Conservation (phyloP, 2,113 vertebrate species). For the Oreochromis aureus region DNA sequence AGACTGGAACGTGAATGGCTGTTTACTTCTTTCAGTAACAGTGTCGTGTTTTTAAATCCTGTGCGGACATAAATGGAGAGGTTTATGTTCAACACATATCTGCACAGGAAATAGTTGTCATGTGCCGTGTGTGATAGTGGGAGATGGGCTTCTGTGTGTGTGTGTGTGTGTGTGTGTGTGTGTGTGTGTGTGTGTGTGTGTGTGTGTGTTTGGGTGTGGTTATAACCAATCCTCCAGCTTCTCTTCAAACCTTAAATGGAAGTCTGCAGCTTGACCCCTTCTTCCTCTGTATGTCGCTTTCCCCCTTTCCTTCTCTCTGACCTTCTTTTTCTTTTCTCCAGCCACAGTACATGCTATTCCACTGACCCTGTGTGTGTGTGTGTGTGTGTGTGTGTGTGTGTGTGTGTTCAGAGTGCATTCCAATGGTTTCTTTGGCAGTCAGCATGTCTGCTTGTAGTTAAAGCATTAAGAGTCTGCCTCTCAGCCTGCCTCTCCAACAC, state of each 20-base stretch:
- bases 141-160: not conserved
- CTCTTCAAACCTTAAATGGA: slow-evolving; percentile 18
- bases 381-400: not conserved
- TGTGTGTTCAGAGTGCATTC: slow-evolving; percentile 47
- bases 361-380: not conserved
- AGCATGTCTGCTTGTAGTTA: slow-evolving; percentile 47
- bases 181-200: not conserved
- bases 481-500: not conserved
- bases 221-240: not conserved
- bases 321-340: not conserved
- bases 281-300: not conserved
- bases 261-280: not conserved
- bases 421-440: slow-evolving; percentile 50
- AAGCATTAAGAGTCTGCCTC: not conserved
- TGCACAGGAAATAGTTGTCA: slow-evolving; percentile 13
- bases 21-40: not conserved
- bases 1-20: not conserved
- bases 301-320: not conserved
- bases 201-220: not conserved
- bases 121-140: slow-evolving; percentile 21
- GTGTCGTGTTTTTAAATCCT: not conserved
- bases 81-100: not conserved
- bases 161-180: not conserved
- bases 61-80: not conserved
- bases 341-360: not conserved